Conservation (phyloP, 2,797 vertebrate genomes). For the Pipistrellus kuhlii region DNA sequence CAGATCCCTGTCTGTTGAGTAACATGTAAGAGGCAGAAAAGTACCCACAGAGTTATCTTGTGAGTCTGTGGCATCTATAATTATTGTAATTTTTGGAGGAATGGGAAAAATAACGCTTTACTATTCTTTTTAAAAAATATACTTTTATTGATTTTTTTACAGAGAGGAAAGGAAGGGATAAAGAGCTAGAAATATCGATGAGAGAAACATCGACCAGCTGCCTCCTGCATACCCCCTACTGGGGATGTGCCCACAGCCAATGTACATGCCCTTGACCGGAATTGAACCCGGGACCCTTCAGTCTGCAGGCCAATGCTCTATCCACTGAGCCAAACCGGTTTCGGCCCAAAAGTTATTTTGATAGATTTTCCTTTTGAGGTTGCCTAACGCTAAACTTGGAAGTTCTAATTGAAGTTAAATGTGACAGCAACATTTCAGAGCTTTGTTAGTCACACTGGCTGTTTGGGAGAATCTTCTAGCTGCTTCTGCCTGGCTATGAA, state of each 20-base stretch:
- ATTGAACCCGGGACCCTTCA: no score
- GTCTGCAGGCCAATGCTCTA: no score
- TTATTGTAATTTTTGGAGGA: not conserved
- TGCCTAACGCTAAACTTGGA: not conserved
- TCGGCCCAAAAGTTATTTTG: conserved; percentile 1
- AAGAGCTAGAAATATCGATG: no score
- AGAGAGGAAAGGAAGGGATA: no score
- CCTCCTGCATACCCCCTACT: no score
- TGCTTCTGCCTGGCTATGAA: conserved; percentile 11
- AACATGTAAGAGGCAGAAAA: not conserved
- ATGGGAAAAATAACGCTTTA: not conserved
- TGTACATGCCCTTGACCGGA: no score
- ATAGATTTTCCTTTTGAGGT: conserved; percentile 49
- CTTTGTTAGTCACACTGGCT: conserved; percentile 5
- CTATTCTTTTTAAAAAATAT: not conserved
- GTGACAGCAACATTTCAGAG: not conserved
- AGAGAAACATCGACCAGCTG: no score
- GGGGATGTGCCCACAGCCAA: no score
- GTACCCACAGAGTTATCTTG: not conserved
- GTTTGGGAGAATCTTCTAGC: not conserved
- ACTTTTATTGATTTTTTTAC: no score
- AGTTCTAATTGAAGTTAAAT: conserved; percentile 30
- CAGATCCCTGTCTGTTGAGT: not conserved
- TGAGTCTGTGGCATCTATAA: not conserved
- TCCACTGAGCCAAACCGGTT: no score